Evolutionary conservation across 1,140 invertebrate species (phyloP).

Genomic region (Nephila pilipes): DNA sequence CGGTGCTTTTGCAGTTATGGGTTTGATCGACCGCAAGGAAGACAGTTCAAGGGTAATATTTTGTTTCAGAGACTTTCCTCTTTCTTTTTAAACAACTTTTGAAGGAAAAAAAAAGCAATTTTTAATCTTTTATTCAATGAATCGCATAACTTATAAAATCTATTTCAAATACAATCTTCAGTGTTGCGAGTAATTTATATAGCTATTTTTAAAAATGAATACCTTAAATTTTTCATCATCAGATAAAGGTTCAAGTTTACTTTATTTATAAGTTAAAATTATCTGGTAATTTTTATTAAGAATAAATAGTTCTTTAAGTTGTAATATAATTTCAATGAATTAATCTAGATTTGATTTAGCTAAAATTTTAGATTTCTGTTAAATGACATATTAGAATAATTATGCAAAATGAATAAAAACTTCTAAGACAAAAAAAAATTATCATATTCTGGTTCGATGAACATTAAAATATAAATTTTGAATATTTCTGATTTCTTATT

Average conservation of each 20-base stretch:
- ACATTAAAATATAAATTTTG: neutral
- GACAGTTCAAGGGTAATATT: neutral
- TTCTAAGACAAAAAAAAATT: too few species aligned
- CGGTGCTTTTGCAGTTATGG: neutral
- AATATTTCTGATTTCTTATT: neutral
- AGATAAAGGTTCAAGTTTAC: neutral
- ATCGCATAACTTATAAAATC: too few species aligned
- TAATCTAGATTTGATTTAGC: neutral
- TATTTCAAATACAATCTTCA: too few species aligned
- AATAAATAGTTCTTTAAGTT: neutral
- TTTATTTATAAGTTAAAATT: neutral
- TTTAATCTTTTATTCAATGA: too few species aligned
- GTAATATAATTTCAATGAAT: neutral
- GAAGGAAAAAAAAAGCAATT: neutral
- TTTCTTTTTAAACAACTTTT: neutral
- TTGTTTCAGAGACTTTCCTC: neutral
- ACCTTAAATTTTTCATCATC: too few species aligned
- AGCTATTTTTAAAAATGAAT: too few species aligned
- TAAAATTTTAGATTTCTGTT: neutral
- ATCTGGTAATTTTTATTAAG: neutral
- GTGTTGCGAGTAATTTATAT: too few species aligned
- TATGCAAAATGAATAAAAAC: too few species aligned
- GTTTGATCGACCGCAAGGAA: neutral
- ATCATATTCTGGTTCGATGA: too few species aligned
- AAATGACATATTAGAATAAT: neutral